Base-by-base conservation (phyloP, 2,888 invertebrate genomes). In the Helobdella robusta region DNA sequence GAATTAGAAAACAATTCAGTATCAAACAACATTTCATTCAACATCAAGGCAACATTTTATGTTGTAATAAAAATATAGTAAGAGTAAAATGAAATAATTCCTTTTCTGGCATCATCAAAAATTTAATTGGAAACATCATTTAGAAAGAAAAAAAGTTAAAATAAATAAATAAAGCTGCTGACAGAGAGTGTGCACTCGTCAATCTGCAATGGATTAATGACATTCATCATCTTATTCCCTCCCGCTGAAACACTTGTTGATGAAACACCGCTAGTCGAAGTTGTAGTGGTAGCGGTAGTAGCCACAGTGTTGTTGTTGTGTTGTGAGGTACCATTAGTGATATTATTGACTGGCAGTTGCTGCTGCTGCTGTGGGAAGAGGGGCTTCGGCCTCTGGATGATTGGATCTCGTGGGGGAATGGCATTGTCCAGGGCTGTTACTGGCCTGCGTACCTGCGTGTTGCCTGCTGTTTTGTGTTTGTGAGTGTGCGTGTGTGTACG, bases 381-480 rank as follows among this genome's bases (percentile, higher is more conserved):
- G 4, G 62, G 50, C 46, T 62, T 62, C 18, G 62, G 62, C n/a
- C 62, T 44, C 40, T 44, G 40, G 18, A 60, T 60, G 40, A 61
- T 4, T 8, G 15, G n/a, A 34, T 46, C 50, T 25, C 30, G 18
- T 28, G 23, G 48, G 30, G 32, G 25, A 20, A 46, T 48, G n/a
- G n/a, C n/a, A 32, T 28, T 62, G 50, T 62, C 62, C 30, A 62
- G 46, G n/a, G 62, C 62, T 32, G 62, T 62, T n/a, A 50, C 62
- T 18, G 62, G 62, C n/a, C 62, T 44, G 30, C 56, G 28, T 1
- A 32, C 56, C 50, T 62, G 44, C 2, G 50, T 48, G 3, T 50
- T 28, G n/a, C 25, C 62, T 48, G 30, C 54, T 54, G 54, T 25
- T 28, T n/a, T 50, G 50, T 50, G 50, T n/a, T 50, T n/a, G n/a